These are phyloP conservation scores for Drosophila mayri DNA, from an alignment of 1,140 invertebrate genomes.

Conservation along the genomic window DNA sequence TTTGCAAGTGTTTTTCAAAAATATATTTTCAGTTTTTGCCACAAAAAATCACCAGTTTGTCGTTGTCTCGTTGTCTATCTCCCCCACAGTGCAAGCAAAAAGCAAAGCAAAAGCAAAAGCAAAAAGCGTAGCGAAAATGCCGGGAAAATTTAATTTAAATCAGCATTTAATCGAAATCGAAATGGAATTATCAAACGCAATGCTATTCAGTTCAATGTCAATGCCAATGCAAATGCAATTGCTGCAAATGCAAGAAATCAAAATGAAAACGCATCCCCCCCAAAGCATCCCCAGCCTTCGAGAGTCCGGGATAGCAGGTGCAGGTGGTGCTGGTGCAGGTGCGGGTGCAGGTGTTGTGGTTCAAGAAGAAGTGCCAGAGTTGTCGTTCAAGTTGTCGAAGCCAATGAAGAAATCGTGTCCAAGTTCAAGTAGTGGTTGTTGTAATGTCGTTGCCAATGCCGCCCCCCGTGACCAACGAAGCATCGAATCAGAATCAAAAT, in stretches of 20 bases:
- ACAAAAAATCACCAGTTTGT: slow-evolving; percentile 58
- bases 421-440: slow-evolving; percentile 39
- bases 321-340: slow-evolving; percentile 4
- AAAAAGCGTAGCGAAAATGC: slow-evolving; percentile 27
- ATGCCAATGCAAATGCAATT: slow-evolving; percentile 32
- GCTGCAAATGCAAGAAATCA: slow-evolving; percentile 44
- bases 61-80: slow-evolving; percentile 36
- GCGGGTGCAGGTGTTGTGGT: slow-evolving; percentile 21
- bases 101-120: slow-evolving; percentile 12
- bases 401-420: slow-evolving; percentile 43
- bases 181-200: slow-evolving; percentile 36
- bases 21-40: slow-evolving; percentile 66
- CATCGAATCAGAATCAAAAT: slow-evolving; percentile 37
- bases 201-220: slow-evolving; percentile 40
- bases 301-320: slow-evolving; percentile 15
- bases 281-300: slow-evolving; percentile 11
- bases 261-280: slow-evolving; percentile 54
- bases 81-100: slow-evolving; percentile 58
- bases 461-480: slow-evolving; percentile 34
- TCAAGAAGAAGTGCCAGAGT: slow-evolving; percentile 41
- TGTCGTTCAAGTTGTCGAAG: slow-evolving; percentile 8
- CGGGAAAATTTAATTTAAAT: slow-evolving; percentile 35
- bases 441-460: slow-evolving; percentile 17
- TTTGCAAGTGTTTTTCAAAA: slow-evolving; percentile 81
- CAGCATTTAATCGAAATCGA: slow-evolving; percentile 24